Evolutionary conservation across 2,888 invertebrate genomes (phyloP), one percentile per base, ranked within the genome.

Genomic region (Lithophane semibrunnea): DNA sequence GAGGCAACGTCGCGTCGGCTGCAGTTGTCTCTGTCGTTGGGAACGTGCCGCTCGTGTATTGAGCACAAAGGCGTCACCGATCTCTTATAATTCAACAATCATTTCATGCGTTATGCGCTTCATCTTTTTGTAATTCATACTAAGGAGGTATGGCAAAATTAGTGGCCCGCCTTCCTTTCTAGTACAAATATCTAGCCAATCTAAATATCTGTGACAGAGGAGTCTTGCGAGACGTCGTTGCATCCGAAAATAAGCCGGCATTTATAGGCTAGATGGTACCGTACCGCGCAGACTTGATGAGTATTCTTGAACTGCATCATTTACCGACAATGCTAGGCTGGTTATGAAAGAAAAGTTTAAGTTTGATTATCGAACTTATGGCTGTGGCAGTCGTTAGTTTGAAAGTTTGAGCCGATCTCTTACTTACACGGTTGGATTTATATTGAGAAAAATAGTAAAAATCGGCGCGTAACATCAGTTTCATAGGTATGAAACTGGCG

Each of bases 111-210:
- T 66, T 16, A 60, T 54, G n/a, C 29, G 49, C 18, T 65, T 60
- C 10, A 47, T 18, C 18, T 74, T 64, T 58, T 47, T 10, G 13
- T 58, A 37, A 56, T n/a, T 24, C 44, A 64, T 42, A n/a, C n/a
- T n/a, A 8, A 52, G 12, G 5, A n/a, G 42, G 4, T 7, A 42
- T 42, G 16, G 37, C 47, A 54, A 70, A 66, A 77, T 66, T 77
- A 73, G 42, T 58, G 12, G 60, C 24, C 58, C 42, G 44, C 63
- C 72, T 66, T 54, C 64, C 18, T 52, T 77, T 18, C 58, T 49
- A 42, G 29, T 68, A 77, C 72, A 52, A 79, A 75, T 80, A 75
- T 82, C 66, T 72, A 77, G 64, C 44, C 77, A 79, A 87, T 88
- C 68, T 78, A 79, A 83, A 82, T 84, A 82, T 75, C 71, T 52